These are phyloP conservation scores for Euplagia quadripunctaria DNA, from an alignment of 2,888 invertebrate genomes.

Conservation along the genomic window DNA sequence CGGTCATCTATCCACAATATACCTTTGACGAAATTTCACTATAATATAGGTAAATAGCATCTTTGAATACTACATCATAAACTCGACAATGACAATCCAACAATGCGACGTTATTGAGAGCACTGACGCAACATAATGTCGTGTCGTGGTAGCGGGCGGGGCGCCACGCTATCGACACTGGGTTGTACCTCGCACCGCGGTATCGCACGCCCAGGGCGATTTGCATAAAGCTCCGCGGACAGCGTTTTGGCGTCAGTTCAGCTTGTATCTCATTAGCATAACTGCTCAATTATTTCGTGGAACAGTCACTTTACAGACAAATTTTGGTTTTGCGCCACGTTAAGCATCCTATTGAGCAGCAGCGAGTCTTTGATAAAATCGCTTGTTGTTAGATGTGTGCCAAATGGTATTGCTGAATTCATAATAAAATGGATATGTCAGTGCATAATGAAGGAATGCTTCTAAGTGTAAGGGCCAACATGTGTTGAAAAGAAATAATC, in stretches of 20 bases:
- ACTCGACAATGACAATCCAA: constrained; percentile 2
- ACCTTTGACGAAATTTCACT: not conserved
- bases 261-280: constrained; percentile 83
- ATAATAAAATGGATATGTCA: not conserved
- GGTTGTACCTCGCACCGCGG: constrained; percentile 41
- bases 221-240: constrained; percentile 82
- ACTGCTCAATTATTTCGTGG: constrained; percentile 85
- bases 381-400: constrained; percentile 45
- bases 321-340: constrained; percentile 76
- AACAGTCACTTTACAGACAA: constrained; percentile 81
- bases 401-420: constrained; percentile 27
- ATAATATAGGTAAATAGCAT: not conserved
- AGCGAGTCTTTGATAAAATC: constrained; percentile 49
- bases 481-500: too few relatives aligned
- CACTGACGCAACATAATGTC: constrained; percentile 36
- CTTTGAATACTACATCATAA: not conserved
- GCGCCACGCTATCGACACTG: constrained; percentile 41
- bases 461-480: not conserved
- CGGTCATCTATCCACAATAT: not conserved
- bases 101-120: constrained; percentile 18
- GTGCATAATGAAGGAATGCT: not conserved
- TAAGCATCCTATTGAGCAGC: constrained; percentile 62
- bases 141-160: constrained; percentile 26
- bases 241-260: constrained; percentile 82
- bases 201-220: constrained; percentile 65